Base-by-base conservation (phyloP, 2,797 vertebrate genomes). In the Cyclopterus lumpus region DNA sequence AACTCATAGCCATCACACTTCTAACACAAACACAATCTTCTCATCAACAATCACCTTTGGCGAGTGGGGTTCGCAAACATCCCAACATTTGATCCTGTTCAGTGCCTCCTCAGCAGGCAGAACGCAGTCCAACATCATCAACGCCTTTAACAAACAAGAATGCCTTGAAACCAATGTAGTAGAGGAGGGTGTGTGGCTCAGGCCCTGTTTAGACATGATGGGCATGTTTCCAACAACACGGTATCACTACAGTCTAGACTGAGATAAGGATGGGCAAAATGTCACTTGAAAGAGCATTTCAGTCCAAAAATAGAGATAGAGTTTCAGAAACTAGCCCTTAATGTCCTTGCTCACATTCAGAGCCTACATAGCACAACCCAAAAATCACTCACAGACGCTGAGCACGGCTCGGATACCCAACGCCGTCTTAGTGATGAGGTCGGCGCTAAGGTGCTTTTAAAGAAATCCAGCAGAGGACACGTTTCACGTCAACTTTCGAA, bases 311-410 rank as follows among this genome's bases (percentile, higher is more conserved):
- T 74, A 86, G 85, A 82, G 88, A 85, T 88, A 83, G 69, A 74
- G 84, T 86, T 82, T 83, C 82, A 88, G 89, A 89, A 92, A 89
- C 89, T 89, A 92, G 91, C 91, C 91, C 92, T 93, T 93, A 40
- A 84, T 86, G 89, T 90, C 89, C 85, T 85, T 48, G 82, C 79
- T 89, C 88, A 77, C 84, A 86, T 86, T 80, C 87, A 75, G 81
- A 89, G 88, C 82, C 76, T 34, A 60, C 59, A 71, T n/a, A 86
- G 74, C 86, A 79, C 79, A 79, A 81, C 79, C 79, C 79, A 77
- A 78, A 79, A 80, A 73, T 84, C 84, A 77, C 82, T 57, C 72
- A 53, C 82, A 59, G 80, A 62, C 59, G 30, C 42, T 26, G 84
- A 73, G 77, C 46, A 48, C 66, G 55, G 80, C 86, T 86, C 71